Evolutionary conservation across 2,113 vertebrate species (phyloP).

Genomic region (Takifugu flavidus): DNA sequence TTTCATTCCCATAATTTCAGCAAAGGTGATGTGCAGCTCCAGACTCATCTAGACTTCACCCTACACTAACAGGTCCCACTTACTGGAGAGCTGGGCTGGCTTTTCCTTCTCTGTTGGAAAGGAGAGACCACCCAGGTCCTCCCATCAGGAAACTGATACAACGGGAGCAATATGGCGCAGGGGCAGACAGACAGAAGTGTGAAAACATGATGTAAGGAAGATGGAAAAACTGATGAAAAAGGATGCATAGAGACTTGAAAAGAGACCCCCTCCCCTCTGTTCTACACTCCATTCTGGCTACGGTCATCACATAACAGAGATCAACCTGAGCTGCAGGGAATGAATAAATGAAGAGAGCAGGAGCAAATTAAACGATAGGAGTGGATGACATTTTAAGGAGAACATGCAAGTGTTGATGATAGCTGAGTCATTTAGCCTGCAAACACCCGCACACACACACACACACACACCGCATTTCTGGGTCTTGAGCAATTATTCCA

Average conservation of each 20-base stretch:
- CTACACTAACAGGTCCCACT: slow-evolving; percentile 18
- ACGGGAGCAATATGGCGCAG: slow-evolving; percentile 46
- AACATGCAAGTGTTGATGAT: slow-evolving; percentile 28
- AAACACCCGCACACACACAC: slow-evolving; percentile 1
- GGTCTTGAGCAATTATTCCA: not conserved
- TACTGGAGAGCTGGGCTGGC: slow-evolving; percentile 46
- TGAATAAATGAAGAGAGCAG: not conserved
- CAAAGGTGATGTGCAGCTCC: not conserved
- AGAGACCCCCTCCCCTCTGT: slow-evolving; percentile 10
- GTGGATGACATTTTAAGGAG: slow-evolving; percentile 1
- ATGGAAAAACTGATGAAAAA: slow-evolving; percentile 8
- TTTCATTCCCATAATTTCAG: slow-evolving; percentile 16
- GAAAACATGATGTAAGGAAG: slow-evolving; percentile 6
- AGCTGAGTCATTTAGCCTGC: slow-evolving; percentile 47
- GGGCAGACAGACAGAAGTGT: slow-evolving; percentile 30
- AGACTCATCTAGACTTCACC: slow-evolving; percentile 9
- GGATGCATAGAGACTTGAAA: slow-evolving; percentile 44
- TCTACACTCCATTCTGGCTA: slow-evolving; percentile 4
- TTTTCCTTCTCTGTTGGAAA: slow-evolving; percentile 70
- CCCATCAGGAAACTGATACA: slow-evolving; percentile 87
- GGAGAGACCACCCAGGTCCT: slow-evolving; percentile 90
- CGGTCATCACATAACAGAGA: not conserved
- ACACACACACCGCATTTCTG: not conserved
- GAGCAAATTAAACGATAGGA: slow-evolving; percentile 1
- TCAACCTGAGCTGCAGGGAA: not conserved